Base-by-base conservation (phyloP, 2,113 vertebrate species). In the Mastomys coucha region DNA sequence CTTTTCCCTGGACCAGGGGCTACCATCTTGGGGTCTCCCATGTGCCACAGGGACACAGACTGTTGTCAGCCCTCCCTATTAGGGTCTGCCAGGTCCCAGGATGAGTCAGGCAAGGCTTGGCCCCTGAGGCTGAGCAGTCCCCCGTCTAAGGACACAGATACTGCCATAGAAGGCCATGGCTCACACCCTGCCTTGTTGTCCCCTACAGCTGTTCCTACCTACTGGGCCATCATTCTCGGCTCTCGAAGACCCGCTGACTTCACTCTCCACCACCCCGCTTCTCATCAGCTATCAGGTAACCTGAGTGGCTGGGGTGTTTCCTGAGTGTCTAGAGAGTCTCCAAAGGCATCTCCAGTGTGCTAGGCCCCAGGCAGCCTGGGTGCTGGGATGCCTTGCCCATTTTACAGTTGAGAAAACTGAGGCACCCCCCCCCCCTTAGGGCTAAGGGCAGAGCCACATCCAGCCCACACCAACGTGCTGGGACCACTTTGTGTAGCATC, bases 281-380 rank as follows among this genome's bases (percentile, higher is more conserved):
- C 99, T 99, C 93, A 97, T 98, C 97, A 99, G 98, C 98, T 99
- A 99, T 98, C 99, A 99, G 99, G 99, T 99, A 98, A 98, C 70
- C 60, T 33, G 28, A 24, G 10, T 2, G 10, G 7, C 72, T 16
- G 12, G 31, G 45, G 10, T 49, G 33, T 22, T 13, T 31, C n/a
- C 36, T 84, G 1, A 53, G 53, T 16, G n/a, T 67, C 5, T 5
- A 5, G 39, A 92, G 19, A 11, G 80, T 20, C 7, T 75, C 39
- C 9, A 33, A 39, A 73, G 49, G 63, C 60, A 2, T 33, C 78
- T 51, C 20, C 11, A 60, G 56, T 60, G 58, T 85, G 7, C 82
- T 19, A 14, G 39, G 12, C 39, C 49, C 39, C 0, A 1, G 53
- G 81, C 7, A 5, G 82, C 60, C 60, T 85, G 16, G 42, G 5